These are phyloP conservation scores for Nanorana parkeri DNA, from an alignment of 2,113 vertebrate genomes.

Conservation along the genomic window DNA sequence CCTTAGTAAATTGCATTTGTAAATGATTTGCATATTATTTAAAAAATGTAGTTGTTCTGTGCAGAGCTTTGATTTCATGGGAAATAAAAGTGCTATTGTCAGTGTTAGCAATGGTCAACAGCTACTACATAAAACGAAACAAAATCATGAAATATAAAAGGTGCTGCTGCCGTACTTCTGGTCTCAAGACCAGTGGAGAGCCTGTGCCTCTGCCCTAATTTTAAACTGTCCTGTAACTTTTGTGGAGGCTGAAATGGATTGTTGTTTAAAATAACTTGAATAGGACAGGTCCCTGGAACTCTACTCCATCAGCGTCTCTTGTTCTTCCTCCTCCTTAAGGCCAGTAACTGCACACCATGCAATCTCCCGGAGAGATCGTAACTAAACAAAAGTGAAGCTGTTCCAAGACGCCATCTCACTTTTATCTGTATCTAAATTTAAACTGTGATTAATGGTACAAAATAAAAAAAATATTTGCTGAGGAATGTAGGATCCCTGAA, in stretches of 20 bases:
- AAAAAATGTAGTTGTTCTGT: too few relatives aligned
- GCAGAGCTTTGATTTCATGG: too few relatives aligned
- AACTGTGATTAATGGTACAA: constrained; percentile 61
- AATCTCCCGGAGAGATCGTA: constrained; percentile 46
- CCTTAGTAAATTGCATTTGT: too few relatives aligned
- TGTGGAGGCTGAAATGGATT: neutral
- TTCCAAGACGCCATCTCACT: constrained; percentile 57
- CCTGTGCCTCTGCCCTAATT: neutral
- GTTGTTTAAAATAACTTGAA: constrained; percentile 32
- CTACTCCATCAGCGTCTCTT: neutral
- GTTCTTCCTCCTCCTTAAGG: constrained; percentile 8
- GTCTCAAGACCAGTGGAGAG: neutral
- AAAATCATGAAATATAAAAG: too few relatives aligned
- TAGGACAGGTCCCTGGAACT: constrained; percentile 5
- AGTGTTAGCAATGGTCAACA: too few relatives aligned
- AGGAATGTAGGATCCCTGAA: constrained; percentile 27
- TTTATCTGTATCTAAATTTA: constrained; percentile 59
- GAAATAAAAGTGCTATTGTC: too few relatives aligned
- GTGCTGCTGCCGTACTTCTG: too few relatives aligned
- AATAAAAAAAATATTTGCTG: constrained; percentile 41
- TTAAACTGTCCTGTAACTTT: constrained; percentile 3
- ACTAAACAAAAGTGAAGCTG: constrained; percentile 41
- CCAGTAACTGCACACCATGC: constrained; percentile 8
- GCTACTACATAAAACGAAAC: too few relatives aligned
- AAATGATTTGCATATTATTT: too few relatives aligned